Base-by-base conservation (phyloP, 2,113 vertebrate genomes). In the Bos taurus region DNA sequence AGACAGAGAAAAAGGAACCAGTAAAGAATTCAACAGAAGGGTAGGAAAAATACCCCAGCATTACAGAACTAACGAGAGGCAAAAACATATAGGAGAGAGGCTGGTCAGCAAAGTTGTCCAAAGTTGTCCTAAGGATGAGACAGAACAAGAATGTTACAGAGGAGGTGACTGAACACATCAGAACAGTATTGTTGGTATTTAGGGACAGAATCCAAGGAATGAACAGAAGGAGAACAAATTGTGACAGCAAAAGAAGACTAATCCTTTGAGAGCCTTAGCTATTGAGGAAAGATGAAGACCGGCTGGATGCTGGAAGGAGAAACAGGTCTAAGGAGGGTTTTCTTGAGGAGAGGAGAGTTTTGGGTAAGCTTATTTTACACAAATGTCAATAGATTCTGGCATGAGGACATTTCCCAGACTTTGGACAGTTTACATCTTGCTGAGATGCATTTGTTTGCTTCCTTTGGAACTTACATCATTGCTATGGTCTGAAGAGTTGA, bases 401-500 rank as follows among this genome's bases (percentile, higher is more conserved):
- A 85, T 26, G 52, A 96, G 52, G 78, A 86, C n/a, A 62, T 80
- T 95, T 83, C 46, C 62, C 87, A 96, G 92, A 71, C 50, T 93
- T 56, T 33, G 77, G 40, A 56, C 30, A 36, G 36, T 92, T 96
- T 92, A 62, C 11, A 40, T 30, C 80, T 62, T 30, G 21, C 33
- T 67, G 21, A 4, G 57, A 94, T 87, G 88, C 5, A 12, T 96
- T 87, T 71, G 17, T 95, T 77, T 85, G 52, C 48, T 77, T 85
- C 83, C 88, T 82, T 92, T 57, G 60, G 43, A 56, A 67, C 36
- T 90, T 60, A 21, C 13, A 52, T 84, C 90, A 84, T 13, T 36
- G 33, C 28, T 43, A 17, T 28, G n/a, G 17, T 62, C 80, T 91
- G 48, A 43, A 78, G 82, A 26, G 25, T 12, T n/a, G 21, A 48